Base-by-base conservation (phyloP, 2,888 invertebrate genomes). In the Zhuqinia jingwanae region DNA sequence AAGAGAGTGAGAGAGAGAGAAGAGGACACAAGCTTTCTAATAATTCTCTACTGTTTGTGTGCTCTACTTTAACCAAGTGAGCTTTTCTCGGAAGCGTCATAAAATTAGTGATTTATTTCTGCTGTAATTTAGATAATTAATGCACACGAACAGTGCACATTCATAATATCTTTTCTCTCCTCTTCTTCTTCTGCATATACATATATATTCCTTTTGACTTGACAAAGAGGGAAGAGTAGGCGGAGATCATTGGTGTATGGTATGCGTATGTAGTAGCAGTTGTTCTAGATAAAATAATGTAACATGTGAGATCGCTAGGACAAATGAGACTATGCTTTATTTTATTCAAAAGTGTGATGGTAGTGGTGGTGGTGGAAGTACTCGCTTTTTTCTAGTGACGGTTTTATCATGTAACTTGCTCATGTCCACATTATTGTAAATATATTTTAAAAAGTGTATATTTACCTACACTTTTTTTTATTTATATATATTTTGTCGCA, bases 41-140 rank as follows among this genome's bases (percentile, higher is more conserved):
- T 79, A 73, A 76, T 76, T 76, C 76, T 84, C 76, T 60, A 8
- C 8, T 36, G 5, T 36, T 36, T 36, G 5, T 36, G 36, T 36
- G 58, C 17, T 85, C 85, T 50, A 68, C 81, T 82, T 82, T 82
- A 87, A 87, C 75, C 87, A 36, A 36, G 36, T 81, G 60, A 81
- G 75, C 68, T 77, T 81, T 87, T 82, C 87, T 87, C 77, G 88
- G 85, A 88, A 87, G 89, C 89, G 89, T 89, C 90, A 90, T 90
- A 90, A 90, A 90, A 90, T 90, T 90, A 90, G 89, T 90, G 90
- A 90, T 90, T 90, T 89, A 90, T 90, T 88, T 87, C 87, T 75
- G 88, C 87, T 88, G 89, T 90, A 90, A 90, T 90, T 90, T 90
- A 89, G 89, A 90, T 90, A 90, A 90, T 90, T 90, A 90, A 90